Base-by-base conservation (phyloP, 2,888 invertebrate genomes). In the Doris montereyensis region DNA sequence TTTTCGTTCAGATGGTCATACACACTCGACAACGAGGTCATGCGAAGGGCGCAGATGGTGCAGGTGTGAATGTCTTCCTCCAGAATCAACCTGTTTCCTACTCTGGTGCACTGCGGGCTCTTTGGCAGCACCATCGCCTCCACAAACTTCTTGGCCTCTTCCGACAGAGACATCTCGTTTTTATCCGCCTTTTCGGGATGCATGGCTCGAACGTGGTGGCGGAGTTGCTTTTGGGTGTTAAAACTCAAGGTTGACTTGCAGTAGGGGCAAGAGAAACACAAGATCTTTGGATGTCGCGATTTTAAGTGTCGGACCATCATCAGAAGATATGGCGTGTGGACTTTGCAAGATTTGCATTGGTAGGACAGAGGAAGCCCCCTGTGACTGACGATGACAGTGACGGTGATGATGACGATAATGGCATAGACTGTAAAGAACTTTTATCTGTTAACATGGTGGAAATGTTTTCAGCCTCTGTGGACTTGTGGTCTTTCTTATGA, bases 1-100 rank as follows among this genome's bases (percentile, higher is more conserved):
- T 85, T 83, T 4, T 81, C 76, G 81, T 87, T 86, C 3, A 88
- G 78, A 81, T 88, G 88, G 28, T 84, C 83, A 76, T 86, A 87
- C 4, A 86, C 87, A 58, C 81, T 85, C 58, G 86, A 85, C 30
- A 88, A 71, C 3, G 87, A 86, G 13, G 87, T 86, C 83, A 87
- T 83, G 73, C 87, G 87, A 13, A 83, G 78, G 68, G 86, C 83
- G 76, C 88, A 88, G 74, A 85, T 85, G n/a, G 86, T 83, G 68
- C 88, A 88, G 83, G 87, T 87, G 78, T 87, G 87, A 71, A 88
- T 86, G 73, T 88, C 87, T 41, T 86, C 85, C 76, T 88, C 88
- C 58, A 87, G 81, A 32, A 84, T 81, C 26, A 82, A 83, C 60
- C 82, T 82, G 30, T 85, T 86, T 57, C 84, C 83, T 1, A 85